phyloP scores from a whole-genome alignment of 2,797 vertebrate species.

The Falco concolor region DNA sequence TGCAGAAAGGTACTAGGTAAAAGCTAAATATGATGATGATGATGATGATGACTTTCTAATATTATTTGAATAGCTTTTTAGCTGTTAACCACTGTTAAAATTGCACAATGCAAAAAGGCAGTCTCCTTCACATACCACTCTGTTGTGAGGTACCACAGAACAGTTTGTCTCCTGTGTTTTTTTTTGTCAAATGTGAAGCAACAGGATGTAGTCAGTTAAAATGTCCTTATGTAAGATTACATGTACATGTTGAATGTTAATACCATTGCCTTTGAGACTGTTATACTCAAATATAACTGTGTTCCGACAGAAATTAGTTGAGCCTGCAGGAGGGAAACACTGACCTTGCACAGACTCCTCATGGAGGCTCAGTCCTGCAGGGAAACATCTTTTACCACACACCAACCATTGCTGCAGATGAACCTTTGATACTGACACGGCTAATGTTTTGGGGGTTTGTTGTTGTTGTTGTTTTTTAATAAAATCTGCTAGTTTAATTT shows the following conservation, averaged over 20 bases:
- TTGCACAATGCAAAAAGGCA: neutral
- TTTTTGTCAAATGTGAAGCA: conserved; percentile 9
- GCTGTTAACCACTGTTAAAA: neutral
- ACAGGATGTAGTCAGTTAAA: conserved; percentile 28
- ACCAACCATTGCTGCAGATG: fast-evolving
- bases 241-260: neutral
- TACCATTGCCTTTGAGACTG: neutral
- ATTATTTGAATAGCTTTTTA: neutral
- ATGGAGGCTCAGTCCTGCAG: neutral
- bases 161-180: neutral
- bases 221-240: neutral
- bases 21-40: neutral
- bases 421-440: neutral
- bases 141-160: neutral
- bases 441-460: neutral
- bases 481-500: neutral
- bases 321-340: neutral
- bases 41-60: neutral
- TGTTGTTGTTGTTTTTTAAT: neutral
- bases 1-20: neutral
- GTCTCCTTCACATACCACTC: neutral
- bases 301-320: neutral
- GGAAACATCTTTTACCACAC: neutral
- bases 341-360: neutral
- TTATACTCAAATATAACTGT: neutral